Base-by-base conservation (phyloP, 1,140 invertebrate species). In the Cephus cinctus region DNA sequence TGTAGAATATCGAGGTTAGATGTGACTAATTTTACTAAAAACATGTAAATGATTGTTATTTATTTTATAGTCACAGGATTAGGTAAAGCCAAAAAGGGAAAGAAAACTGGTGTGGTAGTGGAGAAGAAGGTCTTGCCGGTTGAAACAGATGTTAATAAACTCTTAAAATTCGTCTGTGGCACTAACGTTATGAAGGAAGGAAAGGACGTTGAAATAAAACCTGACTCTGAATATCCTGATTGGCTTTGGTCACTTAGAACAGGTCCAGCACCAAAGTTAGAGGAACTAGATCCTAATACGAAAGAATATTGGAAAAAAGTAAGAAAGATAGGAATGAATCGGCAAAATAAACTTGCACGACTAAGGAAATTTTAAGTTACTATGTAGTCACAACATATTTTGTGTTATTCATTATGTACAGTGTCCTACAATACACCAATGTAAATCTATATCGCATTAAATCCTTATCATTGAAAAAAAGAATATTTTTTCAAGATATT, bases 221-320 rank as follows among this genome's bases (percentile, higher is more conserved):
- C 86, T 2, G 90, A 96, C 67, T 81, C 78, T 43, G 93, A 96
- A 67, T 98, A 98, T 74, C 94, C 94, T 0, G 91, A 92, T 15
- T 98, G 94, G 94, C 71, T 98, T 14, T 97, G 93, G 93, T 78
- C 59, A 0, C 61, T 97, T 9, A 76, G 83, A 47, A 83, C 79
- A 18, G 82, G 82, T 0, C 71, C 74, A 9, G 73, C 86, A 16
- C 76, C 76, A 5, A 71, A 78, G 1, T 65, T 95, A 1, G 81
- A 87, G 43, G 85, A 94, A 59, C 60, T 95, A 49, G 89, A 94
- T 72, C 87, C 86, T 4, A 79, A 88, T 57, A 82, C 85, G 2
- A 87, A 88, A 74, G 74, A 83, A 57, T 96, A 96, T 69, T 96
- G 92, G 92, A 71, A 82, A 47, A 73, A 78, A 42, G 64, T 90